phyloP scores from a whole-genome alignment of 1,140 invertebrate genomes.

The Bilobella aurantiaca region DNA sequence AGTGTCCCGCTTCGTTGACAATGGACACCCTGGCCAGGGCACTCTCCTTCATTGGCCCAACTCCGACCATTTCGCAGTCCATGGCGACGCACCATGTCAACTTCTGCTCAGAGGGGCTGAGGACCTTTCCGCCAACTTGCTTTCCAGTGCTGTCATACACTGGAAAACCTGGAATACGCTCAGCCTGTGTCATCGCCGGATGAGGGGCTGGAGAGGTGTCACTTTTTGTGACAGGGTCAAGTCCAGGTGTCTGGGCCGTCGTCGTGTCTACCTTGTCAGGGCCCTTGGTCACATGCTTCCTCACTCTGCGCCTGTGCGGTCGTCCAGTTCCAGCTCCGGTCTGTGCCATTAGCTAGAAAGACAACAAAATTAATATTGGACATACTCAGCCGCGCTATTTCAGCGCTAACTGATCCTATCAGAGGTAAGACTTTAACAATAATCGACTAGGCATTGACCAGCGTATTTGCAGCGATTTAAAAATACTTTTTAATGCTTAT shows the following conservation, averaged over 20 bases:
- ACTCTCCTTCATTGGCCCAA: conserved; percentile 56
- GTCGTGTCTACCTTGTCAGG: background rate
- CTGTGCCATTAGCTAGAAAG: background rate
- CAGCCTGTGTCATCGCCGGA: too few species aligned
- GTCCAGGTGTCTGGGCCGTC: background rate
- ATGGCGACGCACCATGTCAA: conserved; percentile 48
- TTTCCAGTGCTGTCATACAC: background rate
- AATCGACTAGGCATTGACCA: too few species aligned
- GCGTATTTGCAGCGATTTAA: too few species aligned
- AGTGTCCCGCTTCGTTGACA: conserved; percentile 75
- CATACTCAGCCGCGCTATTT: too few species aligned
- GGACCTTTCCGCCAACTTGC: background rate
- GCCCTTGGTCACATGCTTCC: background rate
- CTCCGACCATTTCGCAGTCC: conserved; percentile 96
- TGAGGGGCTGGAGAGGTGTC: too few species aligned
- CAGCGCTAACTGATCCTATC: too few species aligned
- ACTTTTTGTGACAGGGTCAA: background rate
- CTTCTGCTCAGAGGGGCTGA: background rate
- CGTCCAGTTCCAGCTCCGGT: background rate
- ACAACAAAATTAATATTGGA: background rate
- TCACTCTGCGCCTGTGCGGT: background rate
- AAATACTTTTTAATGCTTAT: too few species aligned
- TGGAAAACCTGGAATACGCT: background rate
- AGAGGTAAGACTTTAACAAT: too few species aligned
- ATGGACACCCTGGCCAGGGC: conserved; percentile 82